Conservation (phyloP, 2,888 invertebrate species). For the Phalangium opilio region DNA sequence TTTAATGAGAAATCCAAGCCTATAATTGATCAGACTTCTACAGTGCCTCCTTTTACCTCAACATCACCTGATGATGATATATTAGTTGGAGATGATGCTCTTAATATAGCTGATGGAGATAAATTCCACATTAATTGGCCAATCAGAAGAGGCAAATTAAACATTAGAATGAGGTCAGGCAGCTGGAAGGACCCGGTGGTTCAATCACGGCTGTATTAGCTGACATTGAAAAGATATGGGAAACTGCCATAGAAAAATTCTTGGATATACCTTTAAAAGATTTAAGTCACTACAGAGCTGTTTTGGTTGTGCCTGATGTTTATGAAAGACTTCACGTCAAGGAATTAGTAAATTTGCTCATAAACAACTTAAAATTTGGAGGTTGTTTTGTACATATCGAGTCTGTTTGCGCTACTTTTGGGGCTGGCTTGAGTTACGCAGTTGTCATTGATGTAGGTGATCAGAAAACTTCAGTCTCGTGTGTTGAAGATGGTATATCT, state of each 20-base stretch:
- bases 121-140: conserved; percentile 82
- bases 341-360: conserved; percentile 61
- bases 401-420: conserved; percentile 71
- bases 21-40: neutral
- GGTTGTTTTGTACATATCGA: conserved; percentile 66
- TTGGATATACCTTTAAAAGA: conserved; percentile 52
- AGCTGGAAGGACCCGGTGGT: conserved; percentile 66
- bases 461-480: conserved; percentile 86
- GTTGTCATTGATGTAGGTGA: conserved; percentile 92
- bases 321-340: conserved; percentile 71
- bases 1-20: conserved; percentile 6
- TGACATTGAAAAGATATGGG: conserved; percentile 79
- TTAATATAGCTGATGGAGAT: conserved; percentile 23
- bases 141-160: conserved; percentile 68
- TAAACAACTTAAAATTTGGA: conserved; percentile 68
- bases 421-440: conserved; percentile 65
- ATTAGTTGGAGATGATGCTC: conserved; percentile 9
- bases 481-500: conserved; percentile 91
- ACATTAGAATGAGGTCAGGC: too few species aligned
- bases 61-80: conserved; percentile 3
- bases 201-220: conserved; percentile 66
- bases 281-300: conserved; percentile 59
- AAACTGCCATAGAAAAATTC: conserved; percentile 54
- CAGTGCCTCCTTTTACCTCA: neutral
- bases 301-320: conserved; percentile 75